Evolutionary conservation across 1,140 invertebrate species (phyloP), one percentile per base, ranked within the genome.

Genomic region (Zaprionus nigranus): DNA sequence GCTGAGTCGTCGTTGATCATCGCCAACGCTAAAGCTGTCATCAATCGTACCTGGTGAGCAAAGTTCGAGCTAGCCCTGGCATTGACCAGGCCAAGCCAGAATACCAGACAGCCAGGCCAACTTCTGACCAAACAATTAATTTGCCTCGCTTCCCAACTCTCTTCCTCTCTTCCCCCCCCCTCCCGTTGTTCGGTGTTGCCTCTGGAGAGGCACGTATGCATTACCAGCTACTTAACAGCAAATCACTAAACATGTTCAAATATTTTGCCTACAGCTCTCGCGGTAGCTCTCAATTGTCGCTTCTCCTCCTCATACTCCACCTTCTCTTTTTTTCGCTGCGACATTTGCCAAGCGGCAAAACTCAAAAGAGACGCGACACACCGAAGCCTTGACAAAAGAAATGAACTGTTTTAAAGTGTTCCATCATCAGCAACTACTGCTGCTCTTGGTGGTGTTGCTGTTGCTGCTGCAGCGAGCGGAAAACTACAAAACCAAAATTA

Each of bases 401-500:
- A 84, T 88, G 85, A 88, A 88, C 85, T 88, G 85, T 90, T 88
- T 88, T 90, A 88, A 84, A 90, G 85, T 90, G 85, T 78, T 88
- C 71, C 84, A 64, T 63, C 34, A 78, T 54, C 59, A 64, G 54
- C 57, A 28, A 57, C 36, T 34, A 49, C 69, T 63, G 46, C 69
- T 22, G 1, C 79, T 74, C 57, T 36, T 38, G n/a, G 28, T 40
- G 12, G 15, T 34, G 17, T 28, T 22, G 30, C 54, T 30, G 43
- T 17, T 13, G 30, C 46, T 13, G 64, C 28, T 36, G 53, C 66
- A 70, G 63, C 58, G 76, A 84, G 84, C 85, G 85, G 85, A 90
- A 88, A 88, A 88, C 85, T 90, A 88, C 85, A 90, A 88, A 88
- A 84, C 85, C 85, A 78, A 88, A 88, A 88, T 90, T 88, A 85